Evolutionary conservation across 2,888 invertebrate genomes (phyloP), one percentile per base, ranked within the genome.

Genomic region (Nasonia oneida): DNA sequence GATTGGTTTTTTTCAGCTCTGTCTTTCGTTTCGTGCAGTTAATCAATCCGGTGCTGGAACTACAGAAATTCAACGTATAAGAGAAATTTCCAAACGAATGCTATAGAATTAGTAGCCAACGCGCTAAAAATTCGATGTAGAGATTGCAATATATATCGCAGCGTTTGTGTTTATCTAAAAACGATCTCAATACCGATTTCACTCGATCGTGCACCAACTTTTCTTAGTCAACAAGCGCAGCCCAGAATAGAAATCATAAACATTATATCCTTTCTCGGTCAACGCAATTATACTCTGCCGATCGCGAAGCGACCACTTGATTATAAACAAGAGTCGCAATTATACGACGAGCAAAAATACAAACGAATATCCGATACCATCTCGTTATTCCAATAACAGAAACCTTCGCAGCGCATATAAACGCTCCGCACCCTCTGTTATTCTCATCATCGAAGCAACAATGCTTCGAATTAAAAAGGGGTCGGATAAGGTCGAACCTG

Each of bases 41-140:
- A 74, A 82, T 75, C 23, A 75, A 82, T 50, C 23, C 12, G 47
- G 74, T 74, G 1, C 29, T 29, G 39, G 18, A 33, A 75, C 42
- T 42, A 47, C 6, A 47, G 12, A 47, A 12, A 47, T 12, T 47
- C 10, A 47, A 47, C 47, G 29, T 29, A 29, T 1, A 47, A 47
- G 53, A 53, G 53, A 53, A 18, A 53, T 18, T 53, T 53, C 15
- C 8, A 18, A 53, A 18, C 5, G 3, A 53, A 18, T 18, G 18
- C 53, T 53, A 29, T 29, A 15, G 5, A 53, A 53, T 53, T 53
- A 53, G 5, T 53, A 53, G 18, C 1, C 53, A 1, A 15, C 10
- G 53, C 53, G 18, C 18, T 15, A 53, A 53, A 53, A 53, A 53
- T 53, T 18, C 15, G 4, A 53, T 53, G 4, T 53, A 18, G 53